Base-by-base conservation (phyloP, 2,113 vertebrate genomes). In the Euleptes europaea region DNA sequence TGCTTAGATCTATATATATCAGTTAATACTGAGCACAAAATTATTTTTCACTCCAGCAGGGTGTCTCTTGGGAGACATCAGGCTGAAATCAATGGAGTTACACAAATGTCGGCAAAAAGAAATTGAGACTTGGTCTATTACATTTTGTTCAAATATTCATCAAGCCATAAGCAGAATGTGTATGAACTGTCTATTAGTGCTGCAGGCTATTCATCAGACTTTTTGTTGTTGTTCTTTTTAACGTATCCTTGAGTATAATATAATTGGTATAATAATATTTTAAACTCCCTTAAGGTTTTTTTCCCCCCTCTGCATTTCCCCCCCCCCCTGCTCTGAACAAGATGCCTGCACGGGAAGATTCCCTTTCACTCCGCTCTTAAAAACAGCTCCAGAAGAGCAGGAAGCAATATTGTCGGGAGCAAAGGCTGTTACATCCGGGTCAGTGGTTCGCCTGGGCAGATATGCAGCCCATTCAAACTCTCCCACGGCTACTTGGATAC, bases 261-360 rank as follows among this genome's bases (percentile, higher is more conserved):
- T 86, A 85, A 78, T 70, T 81, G 65, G 23, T 66, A 38, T 85
- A 88, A 93, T 86, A 92, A 82, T 75, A 76, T 47, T 88, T 86
- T 86, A 82, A 88, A 84, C 83, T 83, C 54, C 60, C 84, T 54
- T 67, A 28, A 26, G 7, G 5, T 57, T 40, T 82, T 42, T 72
- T 44, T 54, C 3, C 51, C 57, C 57, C 19, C 15, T 44, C 15
- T 57, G 26, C 35, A 23, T 4, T 82, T 72, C n/a, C n/a, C 47
- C 73, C 23, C 42, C 67, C 71, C n/a, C n/a, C 67, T 49, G 38
- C 60, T 71, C 31, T 38, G 78, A 44, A 13, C 38, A 69, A 77
- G 13, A 40, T 51, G 2, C 54, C 28, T 40, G 28, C 17, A 21
- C 33, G 69, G 47, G 21, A 33, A 33, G 28, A 19, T 10, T 65